phyloP scores from a whole-genome alignment of 1,140 invertebrate species.

The Aphelenchoides besseyi region DNA sequence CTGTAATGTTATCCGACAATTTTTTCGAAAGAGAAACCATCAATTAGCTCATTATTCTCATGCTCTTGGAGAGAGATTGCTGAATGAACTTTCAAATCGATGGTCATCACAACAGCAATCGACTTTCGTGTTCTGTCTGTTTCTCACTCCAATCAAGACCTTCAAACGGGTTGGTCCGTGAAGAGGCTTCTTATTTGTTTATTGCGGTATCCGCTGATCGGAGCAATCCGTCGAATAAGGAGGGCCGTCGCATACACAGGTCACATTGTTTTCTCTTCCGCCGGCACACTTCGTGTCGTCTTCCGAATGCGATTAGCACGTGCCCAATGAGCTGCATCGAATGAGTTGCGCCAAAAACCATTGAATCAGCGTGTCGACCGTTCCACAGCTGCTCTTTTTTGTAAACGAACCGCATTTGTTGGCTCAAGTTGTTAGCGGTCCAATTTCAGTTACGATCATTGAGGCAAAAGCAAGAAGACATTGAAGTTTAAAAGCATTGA shows the following conservation, averaged over 20 bases:
- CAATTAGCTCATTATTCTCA: background rate
- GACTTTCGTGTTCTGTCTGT: too few relatives aligned
- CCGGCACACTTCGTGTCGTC: background rate
- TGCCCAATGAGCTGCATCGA: conserved; percentile 2
- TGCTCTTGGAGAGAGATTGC: too few relatives aligned
- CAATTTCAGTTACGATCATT: too few relatives aligned
- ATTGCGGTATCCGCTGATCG: background rate
- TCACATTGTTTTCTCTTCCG: too few relatives aligned
- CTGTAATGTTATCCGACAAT: background rate
- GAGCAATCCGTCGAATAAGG: too few relatives aligned
- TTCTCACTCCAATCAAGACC: background rate
- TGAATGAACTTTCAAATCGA: too few relatives aligned
- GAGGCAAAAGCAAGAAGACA: too few relatives aligned
- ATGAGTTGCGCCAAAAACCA: conserved; percentile 5
- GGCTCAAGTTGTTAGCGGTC: conserved; percentile 2
- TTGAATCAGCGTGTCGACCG: conserved; percentile 4
- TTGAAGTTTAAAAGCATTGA: too few relatives aligned
- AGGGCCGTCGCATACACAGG: too few relatives aligned
- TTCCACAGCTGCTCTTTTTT: conserved; percentile 1
- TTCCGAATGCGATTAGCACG: background rate
- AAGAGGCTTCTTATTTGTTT: background rate
- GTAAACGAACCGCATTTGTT: background rate
- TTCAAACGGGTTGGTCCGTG: background rate
- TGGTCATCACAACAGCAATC: too few relatives aligned
- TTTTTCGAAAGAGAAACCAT: background rate